Evolutionary conservation across 2,797 vertebrate genomes (phyloP), one percentile per base, ranked within the genome.

Genomic region (Rousettus madagascariensis): DNA sequence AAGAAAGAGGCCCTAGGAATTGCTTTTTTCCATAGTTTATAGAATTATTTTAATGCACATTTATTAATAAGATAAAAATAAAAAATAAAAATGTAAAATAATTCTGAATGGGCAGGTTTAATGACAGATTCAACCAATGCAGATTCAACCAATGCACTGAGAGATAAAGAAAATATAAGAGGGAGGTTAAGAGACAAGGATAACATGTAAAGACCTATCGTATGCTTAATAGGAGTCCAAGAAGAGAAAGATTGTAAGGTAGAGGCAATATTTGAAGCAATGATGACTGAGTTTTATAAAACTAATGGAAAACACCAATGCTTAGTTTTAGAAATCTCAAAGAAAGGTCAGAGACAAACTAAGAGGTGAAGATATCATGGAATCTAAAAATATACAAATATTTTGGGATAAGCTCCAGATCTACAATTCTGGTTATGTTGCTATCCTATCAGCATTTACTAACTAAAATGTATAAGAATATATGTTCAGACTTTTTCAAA

Each of bases 61-160:
- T 88, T 75, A 68, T 49, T 55, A 65, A 83, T 72, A 83, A 59
- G 13, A 74, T 59, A 55, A 95, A 74, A 92, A 57, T 61, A 63
- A 63, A 38, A 13, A 55, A 20, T 43, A 33, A 79, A 91, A 71
- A 28, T 90, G 6, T 65, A 38, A 79, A 75, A 65, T 65, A 30
- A 69, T 49, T 46, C 59, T 43, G 38, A 65, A 75, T 59, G 26
- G 13, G 51, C 5, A 86, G 22, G 12, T 49, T 85, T 61, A 77
- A 63, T 43, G 19, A n/a, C 17, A 49, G 30, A 77, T 28, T 89
- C 49, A 96, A 69, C 3, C 28, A 82, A 55, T 11, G 33, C 0
- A 57, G 4, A 38, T 38, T 38, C 38, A 38, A 38, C 38, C 38
- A 38, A 38, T 38, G 38, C 86, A 86, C 26, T 8, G 24, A 30